phyloP scores from a whole-genome alignment of 2,888 invertebrate genomes.

The Tenthredo mesomela region DNA sequence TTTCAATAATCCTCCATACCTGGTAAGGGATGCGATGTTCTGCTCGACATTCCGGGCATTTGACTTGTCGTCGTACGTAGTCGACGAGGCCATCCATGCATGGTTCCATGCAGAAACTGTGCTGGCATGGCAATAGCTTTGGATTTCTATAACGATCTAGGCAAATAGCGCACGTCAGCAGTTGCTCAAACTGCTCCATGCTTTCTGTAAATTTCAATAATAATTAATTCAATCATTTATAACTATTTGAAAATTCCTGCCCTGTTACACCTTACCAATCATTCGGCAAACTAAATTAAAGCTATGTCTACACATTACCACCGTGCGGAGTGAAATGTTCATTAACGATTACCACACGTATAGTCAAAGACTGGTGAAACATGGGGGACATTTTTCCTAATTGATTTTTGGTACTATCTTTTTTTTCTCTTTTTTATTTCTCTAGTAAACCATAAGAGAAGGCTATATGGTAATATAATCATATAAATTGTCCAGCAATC shows the following conservation, averaged over 20 bases:
- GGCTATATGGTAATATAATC: no score
- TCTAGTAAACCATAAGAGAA: no score
- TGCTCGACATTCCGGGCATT: slow-evolving; percentile 98
- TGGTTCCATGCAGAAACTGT: slow-evolving; percentile 99
- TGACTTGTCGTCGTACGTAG: slow-evolving; percentile 96
- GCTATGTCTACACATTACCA: not conserved
- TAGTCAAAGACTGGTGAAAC: not conserved
- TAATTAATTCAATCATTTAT: not conserved
- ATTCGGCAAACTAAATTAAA: not conserved
- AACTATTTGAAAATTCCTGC: not conserved
- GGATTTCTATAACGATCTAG: slow-evolving; percentile 98
- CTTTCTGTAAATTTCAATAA: slow-evolving; percentile 69
- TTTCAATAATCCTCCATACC: slow-evolving; percentile 80
- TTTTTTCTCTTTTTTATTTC: no score
- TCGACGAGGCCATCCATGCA: slow-evolving; percentile 98
- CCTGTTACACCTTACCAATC: no score
- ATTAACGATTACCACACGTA: not conserved
- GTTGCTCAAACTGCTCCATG: slow-evolving; percentile 98
- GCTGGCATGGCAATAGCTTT: slow-evolving; percentile 99
- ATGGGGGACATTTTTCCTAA: not conserved
- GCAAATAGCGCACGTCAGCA: slow-evolving; percentile 99
- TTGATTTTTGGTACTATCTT: no score
- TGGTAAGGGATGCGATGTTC: slow-evolving; percentile 98
- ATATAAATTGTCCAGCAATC: no score
- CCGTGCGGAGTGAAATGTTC: not conserved